These are phyloP conservation scores for Watsonalla cultraria DNA, from an alignment of 2,888 invertebrate species.

Conservation along the genomic window DNA sequence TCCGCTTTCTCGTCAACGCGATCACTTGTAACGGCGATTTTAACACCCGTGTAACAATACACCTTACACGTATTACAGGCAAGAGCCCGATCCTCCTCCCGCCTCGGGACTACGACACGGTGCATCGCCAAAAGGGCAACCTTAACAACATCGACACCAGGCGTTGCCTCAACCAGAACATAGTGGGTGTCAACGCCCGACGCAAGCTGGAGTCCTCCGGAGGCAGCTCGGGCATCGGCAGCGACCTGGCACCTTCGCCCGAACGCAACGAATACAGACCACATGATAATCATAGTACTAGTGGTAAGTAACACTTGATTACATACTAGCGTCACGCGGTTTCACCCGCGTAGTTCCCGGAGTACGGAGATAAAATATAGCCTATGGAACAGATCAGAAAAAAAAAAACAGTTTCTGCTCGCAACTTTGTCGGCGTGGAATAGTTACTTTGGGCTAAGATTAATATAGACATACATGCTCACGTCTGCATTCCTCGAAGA, in stretches of 20 bases:
- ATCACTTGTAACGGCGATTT: no score
- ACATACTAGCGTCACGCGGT: neutral
- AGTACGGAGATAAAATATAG: no score
- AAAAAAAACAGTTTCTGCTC: no score
- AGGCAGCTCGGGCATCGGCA: constrained; percentile 93
- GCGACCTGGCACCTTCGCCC: constrained; percentile 92
- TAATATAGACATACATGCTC: no score
- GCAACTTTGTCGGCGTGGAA: no score
- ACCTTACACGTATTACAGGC: constrained; percentile 37
- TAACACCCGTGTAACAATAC: constrained; percentile 1
- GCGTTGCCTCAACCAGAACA: constrained; percentile 84
- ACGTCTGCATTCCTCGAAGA: neutral
- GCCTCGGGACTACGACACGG: constrained; percentile 96
- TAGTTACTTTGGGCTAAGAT: no score
- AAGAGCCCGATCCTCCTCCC: constrained; percentile 90
- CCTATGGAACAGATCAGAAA: no score
- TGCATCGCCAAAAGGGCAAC: constrained; percentile 82
- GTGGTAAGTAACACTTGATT: constrained; percentile 65
- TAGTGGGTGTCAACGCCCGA: constrained; percentile 72
- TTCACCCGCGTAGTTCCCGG: no score
- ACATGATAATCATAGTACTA: constrained; percentile 81
- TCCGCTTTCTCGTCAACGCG: no score
- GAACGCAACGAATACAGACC: constrained; percentile 76
- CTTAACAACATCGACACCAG: constrained; percentile 69
- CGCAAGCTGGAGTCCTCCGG: constrained; percentile 83